Evolutionary conservation across 1,140 invertebrate species (phyloP).

Genomic region (Formica selysi): DNA sequence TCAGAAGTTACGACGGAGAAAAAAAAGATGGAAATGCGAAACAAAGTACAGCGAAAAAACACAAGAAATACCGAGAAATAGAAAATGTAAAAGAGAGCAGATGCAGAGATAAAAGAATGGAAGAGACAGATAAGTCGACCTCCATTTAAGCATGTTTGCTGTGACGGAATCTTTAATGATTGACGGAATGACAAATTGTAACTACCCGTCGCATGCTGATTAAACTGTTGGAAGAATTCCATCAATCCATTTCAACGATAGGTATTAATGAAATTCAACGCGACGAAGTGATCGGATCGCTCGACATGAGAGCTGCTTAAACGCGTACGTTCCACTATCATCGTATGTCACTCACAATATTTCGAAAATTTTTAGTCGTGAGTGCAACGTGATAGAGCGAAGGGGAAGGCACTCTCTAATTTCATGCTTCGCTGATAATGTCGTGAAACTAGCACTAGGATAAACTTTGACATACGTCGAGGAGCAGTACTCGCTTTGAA

Average conservation of each 20-base stretch:
- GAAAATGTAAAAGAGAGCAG: background rate
- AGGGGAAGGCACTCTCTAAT: slow-evolving; percentile 18
- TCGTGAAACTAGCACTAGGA: background rate
- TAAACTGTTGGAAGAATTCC: slow-evolving; percentile 44
- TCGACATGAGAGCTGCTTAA: slow-evolving; percentile 1
- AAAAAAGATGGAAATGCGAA: slow-evolving; percentile 2
- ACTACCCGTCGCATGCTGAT: slow-evolving; percentile 36
- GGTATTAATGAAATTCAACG: slow-evolving; percentile 34
- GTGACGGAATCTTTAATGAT: slow-evolving; percentile 34
- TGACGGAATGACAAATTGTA: slow-evolving; percentile 17
- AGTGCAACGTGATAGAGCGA: background rate
- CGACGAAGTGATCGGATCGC: background rate
- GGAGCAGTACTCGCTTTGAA: slow-evolving; percentile 16
- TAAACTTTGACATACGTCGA: slow-evolving; percentile 14
- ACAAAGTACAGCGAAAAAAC: background rate
- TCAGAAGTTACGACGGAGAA: slow-evolving; percentile 20
- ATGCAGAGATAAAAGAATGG: slow-evolving; percentile 1
- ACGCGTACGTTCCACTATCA: background rate
- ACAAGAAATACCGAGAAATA: background rate
- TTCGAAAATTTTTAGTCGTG: slow-evolving; percentile 24
- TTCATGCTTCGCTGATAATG: slow-evolving; percentile 36
- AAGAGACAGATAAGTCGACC: slow-evolving; percentile 7
- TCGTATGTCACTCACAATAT: background rate
- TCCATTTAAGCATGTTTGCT: slow-evolving; percentile 31
- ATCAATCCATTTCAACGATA: slow-evolving; percentile 35